Percentiles rank a stretch among this genome's conserved stretches.
phyloP scores from a whole-genome alignment of 2,113 vertebrate species.

The Osmerus eperlanus region DNA sequence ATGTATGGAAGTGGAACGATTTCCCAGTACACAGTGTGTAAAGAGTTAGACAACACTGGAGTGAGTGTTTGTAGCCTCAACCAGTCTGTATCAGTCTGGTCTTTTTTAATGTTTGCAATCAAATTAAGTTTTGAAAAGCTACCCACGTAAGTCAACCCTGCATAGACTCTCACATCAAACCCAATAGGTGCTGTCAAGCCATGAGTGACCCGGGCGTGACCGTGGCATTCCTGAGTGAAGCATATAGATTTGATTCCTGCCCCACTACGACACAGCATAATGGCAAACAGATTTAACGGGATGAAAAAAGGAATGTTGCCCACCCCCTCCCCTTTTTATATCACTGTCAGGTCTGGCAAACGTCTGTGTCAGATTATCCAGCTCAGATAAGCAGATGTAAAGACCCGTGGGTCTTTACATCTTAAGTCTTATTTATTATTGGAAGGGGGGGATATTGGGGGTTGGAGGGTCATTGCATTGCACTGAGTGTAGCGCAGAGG shows the following conservation, averaged over 20 bases:
- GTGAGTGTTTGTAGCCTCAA: not conserved
- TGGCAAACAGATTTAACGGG: conserved; percentile 56
- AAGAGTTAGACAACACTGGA: not conserved
- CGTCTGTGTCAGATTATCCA: conserved; percentile 58
- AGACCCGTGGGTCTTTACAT: conserved; percentile 13
- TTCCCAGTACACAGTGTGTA: not conserved
- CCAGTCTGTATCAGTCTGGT: not conserved
- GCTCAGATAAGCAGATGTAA: conserved; percentile 60
- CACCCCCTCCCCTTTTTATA: conserved; percentile 21
- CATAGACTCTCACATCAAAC: conserved; percentile 20
- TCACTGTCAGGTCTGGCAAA: conserved; percentile 39
- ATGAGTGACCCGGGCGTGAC: conserved; percentile 47
- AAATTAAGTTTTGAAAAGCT: too few species aligned
- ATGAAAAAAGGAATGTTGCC: conserved; percentile 50
- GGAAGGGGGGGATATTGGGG: conserved; percentile 14
- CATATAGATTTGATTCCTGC: conserved; percentile 46
- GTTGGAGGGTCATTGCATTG: conserved; percentile 17
- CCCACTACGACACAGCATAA: conserved; percentile 53
- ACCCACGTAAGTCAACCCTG: conserved; percentile 13
- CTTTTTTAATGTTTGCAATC: not conserved
- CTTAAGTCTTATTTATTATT: conserved; percentile 52
- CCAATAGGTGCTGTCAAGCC: conserved; percentile 23
- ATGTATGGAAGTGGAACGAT: not conserved
- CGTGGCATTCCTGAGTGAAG: conserved; percentile 53
- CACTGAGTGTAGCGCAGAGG: conserved; percentile 15